These are phyloP conservation scores for Hydropotes inermis DNA, from an alignment of 2,113 vertebrate genomes.

Conservation along the genomic window DNA sequence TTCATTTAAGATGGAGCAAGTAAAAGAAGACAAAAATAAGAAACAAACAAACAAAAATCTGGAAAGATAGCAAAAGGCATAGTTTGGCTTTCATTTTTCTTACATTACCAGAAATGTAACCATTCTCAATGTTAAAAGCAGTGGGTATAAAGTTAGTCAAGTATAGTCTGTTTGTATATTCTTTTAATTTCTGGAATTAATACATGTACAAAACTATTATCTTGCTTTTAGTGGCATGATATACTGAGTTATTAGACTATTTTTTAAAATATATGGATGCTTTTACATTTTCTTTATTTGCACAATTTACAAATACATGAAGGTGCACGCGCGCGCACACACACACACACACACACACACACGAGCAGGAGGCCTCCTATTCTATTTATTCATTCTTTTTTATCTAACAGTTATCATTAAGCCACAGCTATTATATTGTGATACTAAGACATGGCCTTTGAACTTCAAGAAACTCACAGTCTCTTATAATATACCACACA, in stretches of 20 bases:
- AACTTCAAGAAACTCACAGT: background rate
- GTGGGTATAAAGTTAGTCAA: background rate
- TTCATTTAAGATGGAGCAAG: conserved; percentile 58
- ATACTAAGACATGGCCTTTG: background rate
- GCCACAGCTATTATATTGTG: background rate
- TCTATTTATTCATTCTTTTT: background rate
- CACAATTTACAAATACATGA: background rate
- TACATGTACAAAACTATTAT: background rate
- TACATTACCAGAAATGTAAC: background rate
- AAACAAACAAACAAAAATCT: background rate
- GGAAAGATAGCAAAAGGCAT: background rate
- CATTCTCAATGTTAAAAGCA: background rate
- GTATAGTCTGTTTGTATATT: background rate
- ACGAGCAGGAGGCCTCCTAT: background rate
- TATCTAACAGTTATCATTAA: background rate
- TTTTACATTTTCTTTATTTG: background rate
- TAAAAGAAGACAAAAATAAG: background rate
- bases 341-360: background rate
- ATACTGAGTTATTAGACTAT: background rate
- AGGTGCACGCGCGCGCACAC: accelerated
- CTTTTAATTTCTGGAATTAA: background rate
- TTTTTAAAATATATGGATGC: background rate
- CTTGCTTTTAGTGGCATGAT: background rate
- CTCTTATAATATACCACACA: background rate
- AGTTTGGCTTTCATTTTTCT: background rate